Conservation (phyloP, 2,797 vertebrate genomes). For the Sarcophilus harrisii region DNA sequence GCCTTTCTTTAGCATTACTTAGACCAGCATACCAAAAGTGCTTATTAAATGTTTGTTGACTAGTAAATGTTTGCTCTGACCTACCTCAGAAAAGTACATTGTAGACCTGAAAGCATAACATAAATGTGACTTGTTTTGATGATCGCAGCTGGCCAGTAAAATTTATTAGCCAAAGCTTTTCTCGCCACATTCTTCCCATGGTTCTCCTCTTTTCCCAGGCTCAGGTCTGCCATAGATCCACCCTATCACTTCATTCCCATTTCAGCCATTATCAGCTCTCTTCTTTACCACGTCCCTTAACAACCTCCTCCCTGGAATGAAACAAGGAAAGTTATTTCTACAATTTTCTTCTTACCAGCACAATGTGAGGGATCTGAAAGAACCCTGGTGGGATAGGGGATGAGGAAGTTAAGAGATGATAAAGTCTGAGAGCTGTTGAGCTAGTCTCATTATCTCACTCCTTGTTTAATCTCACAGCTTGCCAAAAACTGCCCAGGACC, state of each 20-base stretch:
- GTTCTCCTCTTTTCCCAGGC: not conserved
- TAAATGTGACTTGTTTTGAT: not conserved
- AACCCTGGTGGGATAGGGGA: not conserved
- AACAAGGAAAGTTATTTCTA: constrained; percentile 46
- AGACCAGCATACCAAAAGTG: not conserved
- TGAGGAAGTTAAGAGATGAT: not conserved
- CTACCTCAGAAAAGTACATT: not conserved
- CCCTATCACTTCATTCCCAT: not conserved
- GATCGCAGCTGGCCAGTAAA: not conserved
- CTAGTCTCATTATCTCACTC: constrained; percentile 54
- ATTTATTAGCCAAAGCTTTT: constrained; percentile 30
- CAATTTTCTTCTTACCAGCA: not conserved
- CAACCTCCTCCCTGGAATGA: constrained; percentile 24
- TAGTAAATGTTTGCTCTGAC: not conserved
- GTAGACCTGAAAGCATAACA: not conserved
- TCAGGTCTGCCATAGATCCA: not conserved
- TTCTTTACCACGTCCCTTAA: not conserved
- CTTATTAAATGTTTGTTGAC: not conserved
- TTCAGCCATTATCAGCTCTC: not conserved
- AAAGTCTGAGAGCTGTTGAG: constrained; percentile 18
- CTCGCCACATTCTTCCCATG: constrained; percentile 3
- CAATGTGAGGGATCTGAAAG: not conserved
- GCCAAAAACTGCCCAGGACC: constrained; percentile 49
- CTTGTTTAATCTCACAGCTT: constrained; percentile 47
- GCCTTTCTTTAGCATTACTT: not conserved